A percentile compares a stretch with the other conserved stretches of the same genome.
phyloP scores from a whole-genome alignment of 2,888 invertebrate species.

The Globia sparganii region DNA sequence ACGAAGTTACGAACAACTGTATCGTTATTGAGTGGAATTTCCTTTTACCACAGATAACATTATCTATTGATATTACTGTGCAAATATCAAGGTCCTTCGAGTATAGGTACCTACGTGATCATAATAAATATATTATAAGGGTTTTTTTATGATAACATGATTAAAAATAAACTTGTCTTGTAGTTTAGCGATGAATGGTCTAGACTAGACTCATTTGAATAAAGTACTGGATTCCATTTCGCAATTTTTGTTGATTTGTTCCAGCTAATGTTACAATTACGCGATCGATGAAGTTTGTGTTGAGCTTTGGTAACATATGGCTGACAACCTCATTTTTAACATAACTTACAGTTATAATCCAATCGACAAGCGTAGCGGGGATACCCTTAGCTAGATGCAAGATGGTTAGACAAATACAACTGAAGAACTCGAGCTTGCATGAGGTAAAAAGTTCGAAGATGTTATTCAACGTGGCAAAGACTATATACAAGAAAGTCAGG shows the following conservation, averaged over 20 bases:
- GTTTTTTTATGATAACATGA: conserved; percentile 15
- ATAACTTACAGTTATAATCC: not conserved
- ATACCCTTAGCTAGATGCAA: too few species aligned
- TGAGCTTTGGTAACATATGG: not conserved
- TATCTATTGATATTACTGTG: conserved; percentile 73
- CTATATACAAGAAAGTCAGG: conserved; percentile 3
- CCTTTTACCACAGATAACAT: conserved; percentile 76
- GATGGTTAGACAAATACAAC: not conserved
- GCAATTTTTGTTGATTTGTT: not conserved
- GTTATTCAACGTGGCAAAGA: not conserved
- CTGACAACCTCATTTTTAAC: not conserved
- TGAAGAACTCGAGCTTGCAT: not conserved
- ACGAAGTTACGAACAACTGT: conserved; percentile 66
- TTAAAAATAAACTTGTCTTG: conserved; percentile 18
- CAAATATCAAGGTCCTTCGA: conserved; percentile 76
- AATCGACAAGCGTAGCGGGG: not conserved
- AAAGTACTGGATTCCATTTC: not conserved
- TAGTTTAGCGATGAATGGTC: conserved; percentile 3
- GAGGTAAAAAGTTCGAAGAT: not conserved
- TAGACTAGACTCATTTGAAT: conserved; percentile 11
- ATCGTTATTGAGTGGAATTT: conserved; percentile 72
- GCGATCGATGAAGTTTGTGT: too few species aligned
- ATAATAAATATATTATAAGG: conserved; percentile 11
- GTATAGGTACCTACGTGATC: conserved; percentile 28
- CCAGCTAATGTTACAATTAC: not conserved